phyloP scores from a whole-genome alignment of 2,797 vertebrate genomes.

The Pangasius krempfi region DNA sequence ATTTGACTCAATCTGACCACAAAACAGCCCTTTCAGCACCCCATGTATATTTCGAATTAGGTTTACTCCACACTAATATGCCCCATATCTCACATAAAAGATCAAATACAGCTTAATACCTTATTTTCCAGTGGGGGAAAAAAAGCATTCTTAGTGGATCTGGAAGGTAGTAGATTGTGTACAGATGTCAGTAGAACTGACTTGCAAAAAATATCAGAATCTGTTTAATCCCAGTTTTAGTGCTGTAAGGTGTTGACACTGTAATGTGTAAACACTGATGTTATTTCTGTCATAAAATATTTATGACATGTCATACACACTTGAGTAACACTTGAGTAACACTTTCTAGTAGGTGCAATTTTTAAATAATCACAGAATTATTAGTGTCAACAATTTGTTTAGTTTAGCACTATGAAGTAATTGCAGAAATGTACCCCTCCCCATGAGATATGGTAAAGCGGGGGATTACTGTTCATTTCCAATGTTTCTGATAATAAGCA shows the following conservation, averaged over 20 bases:
- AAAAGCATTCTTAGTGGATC: background rate
- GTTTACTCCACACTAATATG: constrained; percentile 25
- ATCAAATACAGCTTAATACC: constrained; percentile 11
- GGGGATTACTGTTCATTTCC: constrained; percentile 38
- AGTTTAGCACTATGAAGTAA: constrained; percentile 33
- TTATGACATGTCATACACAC: constrained; percentile 43
- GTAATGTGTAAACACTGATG: constrained; percentile 52
- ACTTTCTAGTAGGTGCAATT: constrained; percentile 46
- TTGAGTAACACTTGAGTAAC: constrained; percentile 15
- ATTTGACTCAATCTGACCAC: constrained; percentile 39
- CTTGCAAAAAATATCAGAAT: constrained; percentile 6
- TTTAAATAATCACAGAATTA: constrained; percentile 51
- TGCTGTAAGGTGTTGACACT: constrained; percentile 18
- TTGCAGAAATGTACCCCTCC: constrained; percentile 12
- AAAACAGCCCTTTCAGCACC: constrained; percentile 48
- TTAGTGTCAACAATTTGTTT: constrained; percentile 45
- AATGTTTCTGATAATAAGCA: constrained; percentile 32
- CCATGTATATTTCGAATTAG: constrained; percentile 30
- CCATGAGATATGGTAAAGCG: constrained; percentile 32
- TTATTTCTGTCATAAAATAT: constrained; percentile 43
- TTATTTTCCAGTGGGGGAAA: background rate
- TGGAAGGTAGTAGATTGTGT: background rate
- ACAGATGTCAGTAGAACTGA: constrained; percentile 8
- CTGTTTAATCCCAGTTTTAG: constrained; percentile 20
- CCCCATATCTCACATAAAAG: background rate